phyloP scores from a whole-genome alignment of 2,888 invertebrate genomes.

The Pristionchus japonicus region DNA sequence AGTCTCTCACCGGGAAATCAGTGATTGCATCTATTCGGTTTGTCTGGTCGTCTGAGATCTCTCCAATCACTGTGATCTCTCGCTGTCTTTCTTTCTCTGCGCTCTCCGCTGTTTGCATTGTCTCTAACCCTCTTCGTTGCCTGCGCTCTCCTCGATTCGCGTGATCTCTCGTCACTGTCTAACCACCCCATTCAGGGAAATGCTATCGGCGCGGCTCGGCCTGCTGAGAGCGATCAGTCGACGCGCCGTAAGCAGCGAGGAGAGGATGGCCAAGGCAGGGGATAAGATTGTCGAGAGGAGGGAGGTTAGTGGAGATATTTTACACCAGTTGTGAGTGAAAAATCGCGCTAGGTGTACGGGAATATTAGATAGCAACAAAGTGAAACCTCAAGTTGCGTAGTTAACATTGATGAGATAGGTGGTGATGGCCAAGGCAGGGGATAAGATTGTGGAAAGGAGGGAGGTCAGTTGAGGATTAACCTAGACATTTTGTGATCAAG shows the following conservation, averaged over 20 bases:
- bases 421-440: constrained; percentile 57
- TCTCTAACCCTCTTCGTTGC: not conserved
- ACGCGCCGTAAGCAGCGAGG: not conserved
- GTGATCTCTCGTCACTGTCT: not conserved
- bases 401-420: not conserved
- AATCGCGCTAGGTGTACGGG: too few species aligned
- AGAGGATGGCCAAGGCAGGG: constrained; percentile 56
- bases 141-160: not conserved
- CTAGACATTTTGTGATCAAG: too few species aligned
- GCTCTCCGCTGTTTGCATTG: not conserved
- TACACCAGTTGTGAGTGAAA: too few species aligned
- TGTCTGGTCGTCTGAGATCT: not conserved
- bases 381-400: too few species aligned
- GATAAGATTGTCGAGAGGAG: constrained; percentile 56
- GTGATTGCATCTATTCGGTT: not conserved
- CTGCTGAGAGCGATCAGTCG: not conserved
- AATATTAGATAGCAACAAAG: too few species aligned
- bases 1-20: not conserved
- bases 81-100: not conserved
- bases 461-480: constrained; percentile 57
- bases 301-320: constrained; percentile 35
- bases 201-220: not conserved
- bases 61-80: not conserved
- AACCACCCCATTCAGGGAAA: not conserved
- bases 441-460: constrained; percentile 55